Conservation (phyloP, 2,113 vertebrate genomes). For the Podarcis cretensis region DNA sequence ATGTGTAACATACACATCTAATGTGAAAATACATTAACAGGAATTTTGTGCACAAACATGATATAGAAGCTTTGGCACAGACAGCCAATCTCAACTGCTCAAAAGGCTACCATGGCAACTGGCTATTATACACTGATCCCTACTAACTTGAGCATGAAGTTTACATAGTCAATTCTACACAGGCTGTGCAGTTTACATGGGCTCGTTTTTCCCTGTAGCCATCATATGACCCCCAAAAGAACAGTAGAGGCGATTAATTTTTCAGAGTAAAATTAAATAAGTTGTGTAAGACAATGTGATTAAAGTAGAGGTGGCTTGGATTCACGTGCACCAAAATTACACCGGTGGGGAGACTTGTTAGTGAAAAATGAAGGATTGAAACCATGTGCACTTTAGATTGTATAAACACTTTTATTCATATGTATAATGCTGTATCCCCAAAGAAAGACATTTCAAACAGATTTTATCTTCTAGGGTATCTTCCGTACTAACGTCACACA, state of each 20-base stretch:
- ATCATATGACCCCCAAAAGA: not conserved
- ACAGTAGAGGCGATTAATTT: too few relatives aligned
- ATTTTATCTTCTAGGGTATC: not conserved
- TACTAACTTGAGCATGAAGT: not conserved
- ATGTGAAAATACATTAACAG: constrained; percentile 30
- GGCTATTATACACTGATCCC: not conserved
- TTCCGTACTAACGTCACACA: constrained; percentile 3
- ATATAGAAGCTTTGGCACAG: not conserved
- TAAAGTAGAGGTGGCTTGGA: not conserved
- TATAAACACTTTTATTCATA: constrained; percentile 3
- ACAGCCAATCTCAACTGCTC: not conserved
- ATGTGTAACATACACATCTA: constrained; percentile 1
- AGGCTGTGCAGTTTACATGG: not conserved
- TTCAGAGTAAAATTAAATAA: not conserved
- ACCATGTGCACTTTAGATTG: not conserved
- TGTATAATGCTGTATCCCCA: not conserved
- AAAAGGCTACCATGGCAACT: not conserved
- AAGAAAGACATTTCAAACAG: constrained; percentile 9
- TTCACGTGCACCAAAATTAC: not conserved
- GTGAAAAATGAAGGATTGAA: constrained; percentile 6
- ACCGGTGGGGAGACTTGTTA: not conserved
- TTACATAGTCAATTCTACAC: not conserved
- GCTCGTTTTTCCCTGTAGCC: not conserved
- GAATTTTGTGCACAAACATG: not conserved
- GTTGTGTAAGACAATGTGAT: not conserved